Base-by-base conservation (phyloP, 2,113 vertebrate species). In the Daphoenositta chrysoptera region DNA sequence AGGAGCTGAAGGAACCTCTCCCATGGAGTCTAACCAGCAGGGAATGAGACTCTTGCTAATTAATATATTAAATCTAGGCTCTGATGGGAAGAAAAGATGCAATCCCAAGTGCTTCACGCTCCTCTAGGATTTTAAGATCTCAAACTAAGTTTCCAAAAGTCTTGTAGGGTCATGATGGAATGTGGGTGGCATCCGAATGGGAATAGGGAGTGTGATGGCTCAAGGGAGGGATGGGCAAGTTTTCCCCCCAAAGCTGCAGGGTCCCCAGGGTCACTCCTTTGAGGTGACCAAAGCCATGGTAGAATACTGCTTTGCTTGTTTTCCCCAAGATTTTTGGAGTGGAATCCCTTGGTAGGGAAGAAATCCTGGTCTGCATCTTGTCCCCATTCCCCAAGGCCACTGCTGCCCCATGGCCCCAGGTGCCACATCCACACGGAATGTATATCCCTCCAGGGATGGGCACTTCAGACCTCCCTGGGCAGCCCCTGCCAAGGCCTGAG, bases 121-220 rank as follows among this genome's bases (percentile, higher is more conserved):
- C 53, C 22, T 83, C 37, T 17, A 3, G 37, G 81, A 26, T 56
- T 71, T 84, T 22, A 39, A 89, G n/a, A 39, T 27, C 77, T 63
- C 47, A 26, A 56, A 13, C 11, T 51, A 7, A 2, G 35, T 72
- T 89, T 71, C 53, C 7, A 2, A 3, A 58, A 39, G 42, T 47
- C 7, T 8, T 2, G 9, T 1, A 10, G 61, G 35, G 6, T 5
- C 2, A 0, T 10, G 47, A 17, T n/a, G 12, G 26, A 12, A 26
- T 7, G 45, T 27, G 21, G 44, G 54, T 26, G 50, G 39, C 39
- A 42, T 13, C 60, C 0, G 0, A 20, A 2, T 6, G 6, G 27
- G 39, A 8, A 13, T 3, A 8, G 24, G 42, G 48, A 54, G 9
- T 2, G 26, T 3, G n/a, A 18, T 0, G 1, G 18, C 44, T 50